Evolutionary conservation across 2,888 invertebrate species (phyloP).

Genomic region (Biston stratarius): DNA sequence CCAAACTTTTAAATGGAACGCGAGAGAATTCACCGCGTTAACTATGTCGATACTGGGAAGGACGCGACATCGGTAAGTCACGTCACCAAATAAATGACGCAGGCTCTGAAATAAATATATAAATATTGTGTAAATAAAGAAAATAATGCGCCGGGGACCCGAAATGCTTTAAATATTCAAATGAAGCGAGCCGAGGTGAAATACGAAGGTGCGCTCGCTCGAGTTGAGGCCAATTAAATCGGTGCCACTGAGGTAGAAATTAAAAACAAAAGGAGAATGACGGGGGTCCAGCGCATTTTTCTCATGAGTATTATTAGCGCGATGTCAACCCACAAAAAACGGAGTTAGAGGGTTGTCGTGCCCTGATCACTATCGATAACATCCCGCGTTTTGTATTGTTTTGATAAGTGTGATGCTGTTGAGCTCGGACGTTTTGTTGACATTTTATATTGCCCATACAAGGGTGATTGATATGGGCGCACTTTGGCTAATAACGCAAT

Average conservation of each 20-base stretch:
- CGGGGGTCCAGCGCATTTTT: conserved; percentile 83
- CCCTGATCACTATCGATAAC: conserved; percentile 82
- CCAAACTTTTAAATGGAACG: conserved; percentile 83
- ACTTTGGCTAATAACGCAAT: conserved; percentile 51
- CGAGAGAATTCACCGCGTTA: conserved; percentile 83
- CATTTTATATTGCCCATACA: conserved; percentile 74
- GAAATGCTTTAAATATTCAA: conserved; percentile 86
- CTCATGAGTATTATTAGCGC: conserved; percentile 87
- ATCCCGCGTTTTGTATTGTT: conserved; percentile 85
- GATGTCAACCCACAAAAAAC: conserved; percentile 85
- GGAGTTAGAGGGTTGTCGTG: conserved; percentile 80
- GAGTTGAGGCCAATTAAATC: conserved; percentile 86
- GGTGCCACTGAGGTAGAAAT: conserved; percentile 87
- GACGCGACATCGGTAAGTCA: conserved; percentile 85
- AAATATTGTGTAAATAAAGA: conserved; percentile 85
- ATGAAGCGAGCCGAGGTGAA: conserved; percentile 85
- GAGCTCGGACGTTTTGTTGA: conserved; percentile 74
- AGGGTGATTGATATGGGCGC: conserved; percentile 71
- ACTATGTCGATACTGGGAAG: conserved; percentile 86
- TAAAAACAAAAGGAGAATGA: conserved; percentile 86
- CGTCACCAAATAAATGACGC: conserved; percentile 85
- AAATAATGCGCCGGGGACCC: conserved; percentile 80
- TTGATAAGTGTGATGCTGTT: conserved; percentile 80
- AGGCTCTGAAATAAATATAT: conserved; percentile 82
- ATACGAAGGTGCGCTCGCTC: conserved; percentile 85